phyloP scores from a whole-genome alignment of 2,113 vertebrate genomes.

The Kryptolebias marmoratus region DNA sequence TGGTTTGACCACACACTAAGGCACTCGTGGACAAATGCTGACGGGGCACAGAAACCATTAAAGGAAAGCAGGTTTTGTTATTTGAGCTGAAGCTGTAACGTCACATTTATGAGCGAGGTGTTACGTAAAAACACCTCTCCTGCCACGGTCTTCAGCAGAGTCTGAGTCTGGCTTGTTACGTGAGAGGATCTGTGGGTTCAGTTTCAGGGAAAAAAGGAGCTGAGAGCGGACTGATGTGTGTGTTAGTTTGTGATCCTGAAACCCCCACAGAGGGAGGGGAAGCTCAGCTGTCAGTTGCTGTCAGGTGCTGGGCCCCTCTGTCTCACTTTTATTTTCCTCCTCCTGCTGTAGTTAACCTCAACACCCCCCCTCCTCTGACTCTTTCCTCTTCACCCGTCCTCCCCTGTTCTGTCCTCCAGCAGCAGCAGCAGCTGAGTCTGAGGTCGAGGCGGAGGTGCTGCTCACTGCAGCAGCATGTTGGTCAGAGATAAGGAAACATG shows the following conservation, averaged over 20 bases:
- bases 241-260: slow-evolving; percentile 69
- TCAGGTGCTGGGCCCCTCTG: slow-evolving; percentile 37
- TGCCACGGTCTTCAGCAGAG: slow-evolving; percentile 21
- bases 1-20: slow-evolving; percentile 36
- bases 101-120: slow-evolving; percentile 16
- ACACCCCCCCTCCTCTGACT: neutral
- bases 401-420: slow-evolving; percentile 35
- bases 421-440: slow-evolving; percentile 44
- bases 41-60: neutral
- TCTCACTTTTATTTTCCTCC: slow-evolving; percentile 33
- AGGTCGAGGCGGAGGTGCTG: slow-evolving; percentile 52
- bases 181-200: slow-evolving; percentile 23
- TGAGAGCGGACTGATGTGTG: slow-evolving; percentile 34
- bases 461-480: slow-evolving; percentile 60
- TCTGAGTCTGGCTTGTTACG: slow-evolving; percentile 35
- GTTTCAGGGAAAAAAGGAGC: slow-evolving; percentile 3
- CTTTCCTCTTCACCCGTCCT: slow-evolving; percentile 20
- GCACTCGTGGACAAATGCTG: slow-evolving; percentile 2
- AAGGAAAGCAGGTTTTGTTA: slow-evolving; percentile 1
- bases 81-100: slow-evolving; percentile 11
- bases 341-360: slow-evolving; percentile 35
- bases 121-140: slow-evolving; percentile 28
- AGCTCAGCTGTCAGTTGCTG: slow-evolving; percentile 71
- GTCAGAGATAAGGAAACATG: slow-evolving; percentile 70
- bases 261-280: slow-evolving; percentile 58